These are phyloP conservation scores for Syngnathus acus DNA, from an alignment of 2,797 vertebrate species.

Conservation along the genomic window DNA sequence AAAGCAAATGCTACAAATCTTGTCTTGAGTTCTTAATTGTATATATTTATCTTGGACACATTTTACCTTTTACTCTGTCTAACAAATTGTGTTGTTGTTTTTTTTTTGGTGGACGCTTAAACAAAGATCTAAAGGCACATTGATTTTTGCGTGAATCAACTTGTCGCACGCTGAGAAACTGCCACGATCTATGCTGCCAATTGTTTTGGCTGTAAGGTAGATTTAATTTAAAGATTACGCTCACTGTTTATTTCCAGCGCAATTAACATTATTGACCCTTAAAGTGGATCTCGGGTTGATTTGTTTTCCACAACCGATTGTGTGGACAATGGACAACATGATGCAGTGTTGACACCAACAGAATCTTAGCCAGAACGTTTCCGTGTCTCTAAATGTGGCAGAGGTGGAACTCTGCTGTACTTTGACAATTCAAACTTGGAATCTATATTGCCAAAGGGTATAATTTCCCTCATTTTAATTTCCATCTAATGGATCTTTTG, in stretches of 20 bases:
- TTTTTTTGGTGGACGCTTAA: slow-evolving; percentile 19
- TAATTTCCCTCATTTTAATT: slow-evolving; percentile 29
- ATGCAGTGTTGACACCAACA: slow-evolving; percentile 7
- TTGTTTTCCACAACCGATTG: slow-evolving; percentile 21
- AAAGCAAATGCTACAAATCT: too few species aligned
- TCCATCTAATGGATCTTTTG: slow-evolving; percentile 14
- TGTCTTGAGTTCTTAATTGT: not conserved
- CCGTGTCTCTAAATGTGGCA: slow-evolving; percentile 25
- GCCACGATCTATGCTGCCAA: slow-evolving; percentile 4
- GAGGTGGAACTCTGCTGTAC: slow-evolving; percentile 58
- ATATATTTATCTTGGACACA: not conserved
- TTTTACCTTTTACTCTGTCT: not conserved
- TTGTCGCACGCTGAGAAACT: slow-evolving; percentile 10
- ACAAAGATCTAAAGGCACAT: slow-evolving; percentile 17
- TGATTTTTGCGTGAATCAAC: slow-evolving; percentile 16
- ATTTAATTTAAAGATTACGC: slow-evolving; percentile 21
- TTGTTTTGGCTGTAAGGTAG: slow-evolving; percentile 21
- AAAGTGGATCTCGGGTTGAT: slow-evolving; percentile 15
- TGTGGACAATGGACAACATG: not conserved
- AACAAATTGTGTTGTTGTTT: slow-evolving; percentile 19
- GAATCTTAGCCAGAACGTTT: slow-evolving; percentile 18
- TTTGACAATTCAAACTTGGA: slow-evolving; percentile 47
- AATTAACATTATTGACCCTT: slow-evolving; percentile 44
- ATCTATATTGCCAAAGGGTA: slow-evolving; percentile 20
- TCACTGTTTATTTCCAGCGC: slow-evolving; percentile 20